These are phyloP conservation scores for Amblyopsis hoosieri DNA, from an alignment of 2,797 vertebrate genomes.

Conservation along the genomic window DNA sequence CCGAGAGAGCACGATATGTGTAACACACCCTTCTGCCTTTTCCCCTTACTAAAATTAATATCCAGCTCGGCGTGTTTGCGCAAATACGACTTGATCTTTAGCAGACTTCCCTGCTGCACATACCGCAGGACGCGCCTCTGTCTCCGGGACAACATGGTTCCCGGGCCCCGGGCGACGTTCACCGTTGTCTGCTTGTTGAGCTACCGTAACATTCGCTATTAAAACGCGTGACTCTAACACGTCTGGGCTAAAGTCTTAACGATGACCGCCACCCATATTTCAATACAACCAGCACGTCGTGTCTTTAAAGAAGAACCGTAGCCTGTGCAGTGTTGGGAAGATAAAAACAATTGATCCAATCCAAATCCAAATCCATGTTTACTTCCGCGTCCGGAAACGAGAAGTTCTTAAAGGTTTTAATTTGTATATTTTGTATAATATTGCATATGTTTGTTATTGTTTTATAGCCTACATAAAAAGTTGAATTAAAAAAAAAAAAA, in stretches of 20 bases:
- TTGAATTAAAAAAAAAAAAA: no score
- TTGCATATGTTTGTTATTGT: no score
- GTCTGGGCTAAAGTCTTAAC: no score
- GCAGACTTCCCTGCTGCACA: conserved; percentile 75
- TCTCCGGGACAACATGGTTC: conserved; percentile 62
- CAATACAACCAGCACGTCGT: no score
- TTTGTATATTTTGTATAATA: no score
- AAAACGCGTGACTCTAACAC: neutral
- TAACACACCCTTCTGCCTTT: conserved; percentile 75
- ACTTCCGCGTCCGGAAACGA: conserved; percentile 10
- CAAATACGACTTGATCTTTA: conserved; percentile 83
- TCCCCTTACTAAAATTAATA: conserved; percentile 71
- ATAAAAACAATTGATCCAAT: no score
- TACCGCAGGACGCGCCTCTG: conserved; percentile 79
- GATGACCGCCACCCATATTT: no score
- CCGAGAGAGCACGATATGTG: conserved; percentile 79
- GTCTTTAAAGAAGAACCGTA: no score
- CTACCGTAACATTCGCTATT: neutral
- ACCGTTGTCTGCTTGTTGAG: neutral
- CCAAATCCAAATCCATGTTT: no score
- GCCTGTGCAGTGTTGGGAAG: no score
- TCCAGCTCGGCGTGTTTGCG: conserved; percentile 75
- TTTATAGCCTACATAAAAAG: no score
- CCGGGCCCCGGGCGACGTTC: neutral
- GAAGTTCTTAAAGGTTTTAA: no score